phyloP scores from a whole-genome alignment of 2,888 invertebrate genomes.

The Hydropsyche betteni region DNA sequence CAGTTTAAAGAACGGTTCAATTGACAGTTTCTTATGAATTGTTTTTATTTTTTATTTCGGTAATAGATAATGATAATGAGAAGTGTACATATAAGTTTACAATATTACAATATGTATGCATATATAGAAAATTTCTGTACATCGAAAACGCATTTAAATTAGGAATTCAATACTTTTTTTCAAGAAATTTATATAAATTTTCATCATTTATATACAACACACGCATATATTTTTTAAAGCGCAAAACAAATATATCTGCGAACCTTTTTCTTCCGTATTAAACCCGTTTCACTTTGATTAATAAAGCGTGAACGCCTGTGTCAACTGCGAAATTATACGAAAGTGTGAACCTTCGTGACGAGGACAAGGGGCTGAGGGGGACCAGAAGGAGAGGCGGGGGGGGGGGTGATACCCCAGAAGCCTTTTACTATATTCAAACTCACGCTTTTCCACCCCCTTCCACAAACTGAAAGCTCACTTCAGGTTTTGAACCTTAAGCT shows the following conservation, averaged over 20 bases:
- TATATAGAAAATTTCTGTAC: not conserved
- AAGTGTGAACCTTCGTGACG: conserved; percentile 25
- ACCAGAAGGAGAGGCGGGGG: not conserved
- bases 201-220: no score
- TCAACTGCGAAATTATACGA: conserved; percentile 43
- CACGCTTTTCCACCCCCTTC: no score
- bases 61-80: no score
- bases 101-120: not conserved
- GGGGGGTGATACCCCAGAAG: not conserved
- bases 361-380: not conserved
- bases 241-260: conserved; percentile 26
- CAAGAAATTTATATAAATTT: no score
- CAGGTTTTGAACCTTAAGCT: conserved; percentile 16
- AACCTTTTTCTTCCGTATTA: conserved; percentile 28
- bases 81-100: no score
- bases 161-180: not conserved
- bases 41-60: no score
- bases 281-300: conserved; percentile 38
- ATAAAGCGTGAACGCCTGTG: conserved; percentile 42
- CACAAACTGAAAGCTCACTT: no score
- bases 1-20: no score
- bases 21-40: no score
- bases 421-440: not conserved
- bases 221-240: not conserved
- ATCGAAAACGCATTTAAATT: not conserved